phyloP scores from a whole-genome alignment of 2,888 invertebrate species.

The Philonicus albiceps region DNA sequence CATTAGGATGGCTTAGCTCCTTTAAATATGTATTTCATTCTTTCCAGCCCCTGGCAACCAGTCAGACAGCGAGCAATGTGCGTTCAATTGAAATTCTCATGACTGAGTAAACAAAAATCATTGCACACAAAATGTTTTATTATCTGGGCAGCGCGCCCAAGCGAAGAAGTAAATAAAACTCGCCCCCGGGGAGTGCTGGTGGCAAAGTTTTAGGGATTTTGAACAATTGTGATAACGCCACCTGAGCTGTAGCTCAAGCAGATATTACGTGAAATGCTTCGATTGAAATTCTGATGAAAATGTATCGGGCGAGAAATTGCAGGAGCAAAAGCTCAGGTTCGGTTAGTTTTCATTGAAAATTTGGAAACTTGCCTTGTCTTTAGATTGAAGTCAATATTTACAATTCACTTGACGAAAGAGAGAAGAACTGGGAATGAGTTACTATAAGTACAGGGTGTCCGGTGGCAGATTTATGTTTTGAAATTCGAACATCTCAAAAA shows the following conservation, averaged over 20 bases:
- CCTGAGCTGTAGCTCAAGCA: background rate
- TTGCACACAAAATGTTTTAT: conserved; percentile 38
- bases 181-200: background rate
- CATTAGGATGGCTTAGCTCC: background rate
- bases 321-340: background rate
- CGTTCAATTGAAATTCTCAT: conserved; percentile 16
- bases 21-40: conserved; percentile 31
- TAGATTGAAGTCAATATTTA: background rate
- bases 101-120: conserved; percentile 37
- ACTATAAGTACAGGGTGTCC: too few species aligned
- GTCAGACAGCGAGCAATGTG: background rate
- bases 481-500: too few species aligned
- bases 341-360: background rate
- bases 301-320: background rate
- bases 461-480: too few species aligned
- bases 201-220: background rate
- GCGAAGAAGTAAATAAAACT: conserved; percentile 12
- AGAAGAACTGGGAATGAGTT: background rate
- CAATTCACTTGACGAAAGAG: too few species aligned
- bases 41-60: background rate
- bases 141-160: background rate
- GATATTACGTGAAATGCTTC: background rate
- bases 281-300: background rate
- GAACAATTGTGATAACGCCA: conserved; percentile 1
- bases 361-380: background rate